Evolutionary conservation across 1,140 invertebrate species (phyloP).

Genomic region (Lucilia cuprina): DNA sequence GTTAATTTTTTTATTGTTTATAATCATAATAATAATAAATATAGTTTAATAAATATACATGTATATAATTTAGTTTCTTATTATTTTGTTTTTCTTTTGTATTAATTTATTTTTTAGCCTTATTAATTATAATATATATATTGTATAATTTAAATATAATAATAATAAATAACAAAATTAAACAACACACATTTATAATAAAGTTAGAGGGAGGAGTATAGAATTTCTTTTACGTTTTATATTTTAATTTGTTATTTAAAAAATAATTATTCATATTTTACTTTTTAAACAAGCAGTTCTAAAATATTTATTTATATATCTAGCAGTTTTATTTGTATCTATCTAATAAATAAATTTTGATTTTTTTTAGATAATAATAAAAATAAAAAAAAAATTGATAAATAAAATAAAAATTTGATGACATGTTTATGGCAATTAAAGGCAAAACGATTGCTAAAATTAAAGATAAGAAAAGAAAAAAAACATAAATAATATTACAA

Average conservation of each 20-base stretch:
- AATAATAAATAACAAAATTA: constrained; percentile 35
- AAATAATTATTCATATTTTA: constrained; percentile 4
- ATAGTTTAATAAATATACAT: constrained; percentile 33
- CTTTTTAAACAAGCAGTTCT: constrained; percentile 27
- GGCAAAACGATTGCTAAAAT: not conserved
- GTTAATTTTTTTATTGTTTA: not conserved
- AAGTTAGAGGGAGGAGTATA: constrained; percentile 15
- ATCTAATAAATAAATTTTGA: not conserved
- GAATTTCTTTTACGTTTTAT: constrained; percentile 20
- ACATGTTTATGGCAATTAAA: constrained; percentile 3
- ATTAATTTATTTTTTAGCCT: constrained; percentile 29
- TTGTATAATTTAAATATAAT: constrained; percentile 33
- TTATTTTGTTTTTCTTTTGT: constrained; percentile 3
- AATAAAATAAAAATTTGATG: not conserved
- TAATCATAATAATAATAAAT: constrained; percentile 18
- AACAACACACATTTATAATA: constrained; percentile 35
- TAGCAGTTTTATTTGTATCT: not conserved
- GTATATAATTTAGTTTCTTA: constrained; percentile 31
- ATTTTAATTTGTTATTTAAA: constrained; percentile 7
- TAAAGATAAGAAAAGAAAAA: not conserved
- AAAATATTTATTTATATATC: constrained; percentile 5
- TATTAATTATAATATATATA: constrained; percentile 24
- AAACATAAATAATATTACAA: not conserved
- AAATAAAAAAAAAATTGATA: no score
- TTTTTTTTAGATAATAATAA: not conserved